Evolutionary conservation across 2,113 vertebrate species (phyloP).

Genomic region (Psittacus erithacus): DNA sequence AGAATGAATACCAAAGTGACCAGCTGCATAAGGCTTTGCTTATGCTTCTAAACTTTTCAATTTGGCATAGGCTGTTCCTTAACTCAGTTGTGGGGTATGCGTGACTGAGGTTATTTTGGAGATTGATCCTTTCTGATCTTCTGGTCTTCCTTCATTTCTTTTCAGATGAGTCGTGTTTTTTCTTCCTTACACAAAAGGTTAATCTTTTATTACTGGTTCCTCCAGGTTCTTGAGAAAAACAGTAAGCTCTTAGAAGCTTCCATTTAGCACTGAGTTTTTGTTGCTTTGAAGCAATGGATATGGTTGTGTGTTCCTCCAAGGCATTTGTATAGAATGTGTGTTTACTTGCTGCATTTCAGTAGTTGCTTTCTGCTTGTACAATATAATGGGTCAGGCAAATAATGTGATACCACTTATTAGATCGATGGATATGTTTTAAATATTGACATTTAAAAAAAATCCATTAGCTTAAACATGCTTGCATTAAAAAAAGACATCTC

Average conservation of each 20-base stretch:
- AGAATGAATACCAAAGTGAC: neutral
- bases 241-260: neutral
- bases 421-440: constrained; percentile 30
- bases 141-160: neutral
- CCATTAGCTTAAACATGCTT: neutral
- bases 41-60: neutral
- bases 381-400: neutral
- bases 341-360: neutral
- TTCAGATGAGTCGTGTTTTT: neutral
- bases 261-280: neutral
- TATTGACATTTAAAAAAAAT: constrained; percentile 20
- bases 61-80: neutral
- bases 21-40: neutral
- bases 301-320: neutral
- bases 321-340: neutral
- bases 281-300: neutral
- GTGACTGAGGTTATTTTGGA: neutral
- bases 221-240: neutral
- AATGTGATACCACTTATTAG: neutral
- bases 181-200: neutral
- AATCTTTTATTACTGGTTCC: neutral
- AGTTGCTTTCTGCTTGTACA: neutral
- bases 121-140: neutral
- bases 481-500: neutral
- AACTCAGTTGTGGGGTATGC: fast-evolving